Evolutionary conservation across 64 coral and sea anemone genomes (phyloP), one percentile per base, ranked within the genome.

Genomic region (Actinia equina): DNA sequence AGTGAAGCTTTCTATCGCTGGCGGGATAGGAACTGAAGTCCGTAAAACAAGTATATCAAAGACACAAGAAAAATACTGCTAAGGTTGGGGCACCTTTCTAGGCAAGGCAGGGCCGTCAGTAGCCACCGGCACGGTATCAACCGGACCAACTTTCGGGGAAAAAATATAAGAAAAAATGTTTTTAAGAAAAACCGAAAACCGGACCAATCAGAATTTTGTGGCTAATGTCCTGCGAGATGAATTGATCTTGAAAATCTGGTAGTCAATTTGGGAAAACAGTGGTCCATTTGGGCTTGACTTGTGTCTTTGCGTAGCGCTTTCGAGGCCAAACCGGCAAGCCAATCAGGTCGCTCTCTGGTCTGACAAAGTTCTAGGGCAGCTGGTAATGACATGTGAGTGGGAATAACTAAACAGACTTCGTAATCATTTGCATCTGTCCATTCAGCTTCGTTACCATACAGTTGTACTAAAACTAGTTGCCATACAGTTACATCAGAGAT

Each of bases 401-500:
- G 69, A 74, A 74, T 74, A 74, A 74, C 69, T 74, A 74, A 65
- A 74, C 69, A 74, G 69, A 30, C 69, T 74, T 41, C 27, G 69
- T 74, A 74, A 74, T 74, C 42, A 74, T 74, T 74, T 74, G 15
- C 69, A 74, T 74, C 69, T 41, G 69, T 74, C 69, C 69, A 11
- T 26, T 3, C 26, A 74, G 26, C 69, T 30, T 74, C 69, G 69
- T 74, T 74, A 74, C 25, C 69, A 74, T 65, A 65, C 7, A 22
- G 62, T 37, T 1, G 30, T n/a, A 57, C 55, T 57, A 12, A 57
- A 57, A 2, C 15, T 57, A 16, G 55, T 57, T 57, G 3, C 62
- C 22, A 65, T 10, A 65, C 17, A 74, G 23, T 41, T 27, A 30
- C 10, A 74, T 74, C 25, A 26, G 12, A 1, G 5, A n/a, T 65